Percentiles rank a stretch among this genome's conserved stretches.
Conservation (phyloP, 2,888 invertebrate species). For the Lysandra bellargus region DNA sequence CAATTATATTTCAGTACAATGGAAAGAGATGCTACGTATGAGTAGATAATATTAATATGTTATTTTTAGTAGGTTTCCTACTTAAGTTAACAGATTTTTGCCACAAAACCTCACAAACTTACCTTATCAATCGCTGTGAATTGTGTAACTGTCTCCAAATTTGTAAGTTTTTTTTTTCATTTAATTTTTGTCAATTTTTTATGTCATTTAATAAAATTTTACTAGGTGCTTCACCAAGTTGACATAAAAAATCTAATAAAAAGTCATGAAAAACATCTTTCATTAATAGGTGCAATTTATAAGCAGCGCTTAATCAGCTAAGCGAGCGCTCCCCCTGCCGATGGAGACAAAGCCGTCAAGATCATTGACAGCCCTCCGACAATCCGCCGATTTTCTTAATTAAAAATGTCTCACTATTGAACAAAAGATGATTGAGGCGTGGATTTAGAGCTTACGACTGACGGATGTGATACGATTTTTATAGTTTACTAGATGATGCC, state of each 20-base stretch:
- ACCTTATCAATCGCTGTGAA: too few relatives aligned
- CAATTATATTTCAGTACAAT: not conserved
- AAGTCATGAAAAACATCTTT: not conserved
- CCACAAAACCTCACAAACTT: too few relatives aligned
- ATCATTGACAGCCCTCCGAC: slow-evolving; percentile 57
- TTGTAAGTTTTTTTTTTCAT: too few relatives aligned
- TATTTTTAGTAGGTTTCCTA: not conserved
- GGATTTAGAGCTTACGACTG: slow-evolving; percentile 41
- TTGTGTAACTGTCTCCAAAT: too few relatives aligned
- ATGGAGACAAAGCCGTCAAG: slow-evolving; percentile 60
- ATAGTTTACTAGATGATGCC: not conserved
- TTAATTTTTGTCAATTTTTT: not conserved
- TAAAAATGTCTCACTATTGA: slow-evolving; percentile 73
- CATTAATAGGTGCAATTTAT: slow-evolving; percentile 7
- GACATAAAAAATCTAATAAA: not conserved
- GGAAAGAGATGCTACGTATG: not conserved
- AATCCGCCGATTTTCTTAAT: slow-evolving; percentile 73
- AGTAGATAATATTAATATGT: not conserved
- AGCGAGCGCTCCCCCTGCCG: slow-evolving; percentile 15
- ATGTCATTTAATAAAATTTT: not conserved
- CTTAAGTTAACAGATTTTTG: not conserved
- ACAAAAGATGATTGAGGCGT: slow-evolving; percentile 47
- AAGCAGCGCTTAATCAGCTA: slow-evolving; percentile 25
- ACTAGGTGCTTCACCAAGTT: not conserved
- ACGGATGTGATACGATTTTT: not conserved